Base-by-base conservation (phyloP, 2,113 vertebrate species). In the Gnathonemus echidnorhynchus region DNA sequence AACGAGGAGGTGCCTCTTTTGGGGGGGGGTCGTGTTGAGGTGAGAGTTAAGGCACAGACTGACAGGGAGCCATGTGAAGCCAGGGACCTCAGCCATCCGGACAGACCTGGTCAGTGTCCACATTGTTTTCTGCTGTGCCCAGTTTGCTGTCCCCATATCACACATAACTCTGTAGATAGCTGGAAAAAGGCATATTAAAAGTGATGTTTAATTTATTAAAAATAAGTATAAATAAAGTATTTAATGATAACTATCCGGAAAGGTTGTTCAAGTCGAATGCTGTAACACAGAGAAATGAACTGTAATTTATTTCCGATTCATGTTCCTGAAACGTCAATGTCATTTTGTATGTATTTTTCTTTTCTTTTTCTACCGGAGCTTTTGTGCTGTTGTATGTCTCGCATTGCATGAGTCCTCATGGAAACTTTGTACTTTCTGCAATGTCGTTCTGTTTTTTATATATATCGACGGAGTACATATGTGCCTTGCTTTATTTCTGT, bases 401-500 rank as follows among this genome's bases (percentile, higher is more conserved):
- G 85, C 93, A 62, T 92, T 94, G 91, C 88, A 92, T 93, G 92
- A 94, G 91, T 24, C 89, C 92, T 93, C 89, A 93, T 91, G 95
- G 91, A 85, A 91, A 92, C 93, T 92, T 95, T 88, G 80, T 93
- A 94, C 90, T 91, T 91, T 91, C 93, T 93, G 94, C 93, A 95
- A 90, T 91, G 90, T 93, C 92, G 27, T 58, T 3, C 89, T 89
- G 93, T 92, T 74, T 89, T 94, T 96, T 90, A 92, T 90, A 91
- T 95, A 93, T 94, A 94, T 93, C 19, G 94, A 95, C 93, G 39
- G 94, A 95, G 94, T 94, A 95, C 95, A 91, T 92, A 93, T 93
- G 97, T 98, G 97, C 97, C 98, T 99, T 98, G 97, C 96, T 97
- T 96, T 94, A 87, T 93, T 91, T 90, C 53, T 0, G 87, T 91